These are phyloP conservation scores for Pammene fasciana DNA, from an alignment of 2,888 invertebrate genomes.

Conservation along the genomic window DNA sequence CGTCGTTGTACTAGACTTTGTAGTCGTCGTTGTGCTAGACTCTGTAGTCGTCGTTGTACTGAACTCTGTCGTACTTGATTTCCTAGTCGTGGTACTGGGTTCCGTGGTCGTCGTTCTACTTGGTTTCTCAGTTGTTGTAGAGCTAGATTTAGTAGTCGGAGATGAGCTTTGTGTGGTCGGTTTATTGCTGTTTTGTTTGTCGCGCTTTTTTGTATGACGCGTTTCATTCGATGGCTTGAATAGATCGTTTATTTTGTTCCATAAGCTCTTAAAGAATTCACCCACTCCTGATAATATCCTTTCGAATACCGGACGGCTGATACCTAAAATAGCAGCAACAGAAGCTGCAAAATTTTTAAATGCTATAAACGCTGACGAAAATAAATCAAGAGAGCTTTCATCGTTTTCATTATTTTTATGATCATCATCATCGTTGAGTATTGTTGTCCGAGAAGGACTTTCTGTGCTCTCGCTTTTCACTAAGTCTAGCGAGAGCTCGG, in stretches of 20 bases:
- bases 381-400: no score
- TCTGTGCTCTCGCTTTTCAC: not conserved
- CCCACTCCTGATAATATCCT: no score
- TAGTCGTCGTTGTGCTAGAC: not conserved
- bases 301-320: no score
- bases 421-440: not conserved
- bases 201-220: no score
- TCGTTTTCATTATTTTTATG: no score
- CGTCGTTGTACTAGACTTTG: not conserved
- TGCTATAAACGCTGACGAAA: no score
- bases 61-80: not conserved
- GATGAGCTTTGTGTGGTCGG: not conserved
- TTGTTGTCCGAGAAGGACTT: not conserved
- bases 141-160: not conserved
- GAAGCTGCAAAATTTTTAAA: no score
- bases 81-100: not conserved
- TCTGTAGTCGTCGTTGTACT: not conserved
- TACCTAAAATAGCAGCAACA: no score
- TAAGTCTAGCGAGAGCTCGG: not conserved
- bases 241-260: no score
- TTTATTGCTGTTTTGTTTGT: not conserved
- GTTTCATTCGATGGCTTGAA: no score
- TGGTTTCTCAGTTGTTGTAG: not conserved
- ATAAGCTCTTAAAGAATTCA: no score
- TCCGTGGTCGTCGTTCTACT: not conserved